phyloP scores from a whole-genome alignment of 2,888 invertebrate species.

The Eristalis intricaria region DNA sequence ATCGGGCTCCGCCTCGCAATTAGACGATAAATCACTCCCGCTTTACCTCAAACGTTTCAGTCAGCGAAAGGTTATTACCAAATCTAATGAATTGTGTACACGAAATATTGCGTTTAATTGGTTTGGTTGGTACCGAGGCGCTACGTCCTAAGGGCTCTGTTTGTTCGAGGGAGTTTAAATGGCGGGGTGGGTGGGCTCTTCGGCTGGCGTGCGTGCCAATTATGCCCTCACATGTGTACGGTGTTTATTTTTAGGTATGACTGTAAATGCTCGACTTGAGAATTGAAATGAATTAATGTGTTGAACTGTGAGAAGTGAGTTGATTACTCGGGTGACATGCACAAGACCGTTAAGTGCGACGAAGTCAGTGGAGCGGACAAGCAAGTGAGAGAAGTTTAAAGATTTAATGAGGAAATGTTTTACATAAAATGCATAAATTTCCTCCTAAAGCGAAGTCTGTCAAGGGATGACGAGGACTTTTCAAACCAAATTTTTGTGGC shows the following conservation, averaged over 20 bases:
- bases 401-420: too few relatives aligned
- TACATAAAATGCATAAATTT: too few relatives aligned
- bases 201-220: slow-evolving; percentile 12
- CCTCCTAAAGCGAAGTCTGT: too few relatives aligned
- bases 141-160: neutral
- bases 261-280: neutral
- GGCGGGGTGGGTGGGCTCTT: neutral
- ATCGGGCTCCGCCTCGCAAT: neutral
- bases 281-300: neutral
- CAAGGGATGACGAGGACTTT: too few relatives aligned
- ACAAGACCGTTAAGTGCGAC: neutral
- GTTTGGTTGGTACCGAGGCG: neutral
- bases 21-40: neutral
- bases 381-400: neutral
- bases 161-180: neutral
- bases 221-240: neutral
- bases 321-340: neutral
- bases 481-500: too few relatives aligned
- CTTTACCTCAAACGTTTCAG: neutral
- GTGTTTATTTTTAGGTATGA: slow-evolving; percentile 1
- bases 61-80: neutral
- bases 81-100: slow-evolving; percentile 10
- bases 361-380: neutral
- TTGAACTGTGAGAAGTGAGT: neutral
- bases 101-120: slow-evolving; percentile 12